phyloP scores from a whole-genome alignment of 2,113 vertebrate genomes.

The Microcebus griseorufus region DNA sequence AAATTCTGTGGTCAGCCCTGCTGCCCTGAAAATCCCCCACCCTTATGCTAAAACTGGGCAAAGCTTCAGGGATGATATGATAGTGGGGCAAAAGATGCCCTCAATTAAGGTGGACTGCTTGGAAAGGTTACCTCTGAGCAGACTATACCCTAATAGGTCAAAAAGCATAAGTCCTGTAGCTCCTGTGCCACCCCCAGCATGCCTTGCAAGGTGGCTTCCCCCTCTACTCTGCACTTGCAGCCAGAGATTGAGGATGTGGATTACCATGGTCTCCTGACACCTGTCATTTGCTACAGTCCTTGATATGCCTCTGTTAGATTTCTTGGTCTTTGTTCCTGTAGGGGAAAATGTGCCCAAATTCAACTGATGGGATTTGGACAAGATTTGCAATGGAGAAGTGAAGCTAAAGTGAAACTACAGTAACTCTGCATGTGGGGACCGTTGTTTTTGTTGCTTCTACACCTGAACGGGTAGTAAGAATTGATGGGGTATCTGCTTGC shows the following conservation, averaged over 20 bases:
- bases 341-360: not conserved
- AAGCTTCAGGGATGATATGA: not conserved
- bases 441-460: not conserved
- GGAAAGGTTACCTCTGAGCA: not conserved
- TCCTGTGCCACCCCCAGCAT: not conserved
- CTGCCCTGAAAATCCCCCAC: not conserved
- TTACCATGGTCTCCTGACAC: not conserved
- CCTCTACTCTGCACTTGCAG: not conserved
- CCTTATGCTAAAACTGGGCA: not conserved
- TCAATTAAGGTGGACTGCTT: not conserved
- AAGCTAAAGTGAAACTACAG: not conserved
- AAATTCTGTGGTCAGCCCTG: not conserved
- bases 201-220: not conserved
- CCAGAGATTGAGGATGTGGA: too few species aligned
- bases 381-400: not conserved
- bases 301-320: not conserved
- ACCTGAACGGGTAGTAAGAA: not conserved
- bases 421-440: not conserved
- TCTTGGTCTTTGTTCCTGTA: not conserved
- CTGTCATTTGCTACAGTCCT: not conserved
- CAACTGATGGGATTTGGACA: not conserved
- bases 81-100: not conserved
- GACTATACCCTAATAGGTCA: not conserved
- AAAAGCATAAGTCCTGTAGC: not conserved
- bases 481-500: not conserved